phyloP scores from a whole-genome alignment of 1,140 invertebrate species.

The Zeugodacus cucurbitae region DNA sequence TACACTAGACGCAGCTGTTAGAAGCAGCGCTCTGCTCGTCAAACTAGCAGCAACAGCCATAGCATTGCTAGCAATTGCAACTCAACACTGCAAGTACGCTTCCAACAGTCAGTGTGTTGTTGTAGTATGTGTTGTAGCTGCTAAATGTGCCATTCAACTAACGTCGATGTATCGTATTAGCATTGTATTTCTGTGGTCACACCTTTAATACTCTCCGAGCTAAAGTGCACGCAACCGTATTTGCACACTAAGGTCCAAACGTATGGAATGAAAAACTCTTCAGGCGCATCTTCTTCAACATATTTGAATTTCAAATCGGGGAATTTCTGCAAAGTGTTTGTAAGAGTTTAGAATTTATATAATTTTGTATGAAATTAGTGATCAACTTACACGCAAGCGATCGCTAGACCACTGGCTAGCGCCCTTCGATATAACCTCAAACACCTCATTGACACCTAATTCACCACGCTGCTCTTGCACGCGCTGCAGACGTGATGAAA shows the following conservation, averaged over 20 bases:
- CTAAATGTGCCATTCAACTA: neutral
- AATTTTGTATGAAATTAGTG: neutral
- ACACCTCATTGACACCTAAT: constrained; percentile 85
- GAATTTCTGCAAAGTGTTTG: constrained; percentile 83
- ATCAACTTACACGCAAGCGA: constrained; percentile 80
- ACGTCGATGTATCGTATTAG: constrained; percentile 54
- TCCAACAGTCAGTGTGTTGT: neutral
- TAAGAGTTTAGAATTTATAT: neutral
- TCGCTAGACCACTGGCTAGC: constrained; percentile 91
- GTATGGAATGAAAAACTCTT: constrained; percentile 99
- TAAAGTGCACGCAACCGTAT: constrained; percentile 86
- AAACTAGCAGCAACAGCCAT: neutral
- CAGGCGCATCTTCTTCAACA: constrained; percentile 97
- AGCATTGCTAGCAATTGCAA: constrained; percentile 10
- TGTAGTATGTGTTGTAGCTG: neutral
- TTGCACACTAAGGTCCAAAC: constrained; percentile 93
- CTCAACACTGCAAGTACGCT: neutral
- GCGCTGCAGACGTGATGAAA: constrained; percentile 78
- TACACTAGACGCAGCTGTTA: neutral
- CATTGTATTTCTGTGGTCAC: constrained; percentile 63
- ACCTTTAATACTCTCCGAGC: constrained; percentile 70
- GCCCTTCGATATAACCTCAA: constrained; percentile 87
- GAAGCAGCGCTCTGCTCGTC: neutral
- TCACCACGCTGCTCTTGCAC: constrained; percentile 75
- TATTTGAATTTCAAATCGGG: constrained; percentile 99